Percentiles rank a stretch among this genome's conserved stretches.
Evolutionary conservation across 2,113 vertebrate genomes (phyloP).

Genomic region (Semnopithecus entellus): DNA sequence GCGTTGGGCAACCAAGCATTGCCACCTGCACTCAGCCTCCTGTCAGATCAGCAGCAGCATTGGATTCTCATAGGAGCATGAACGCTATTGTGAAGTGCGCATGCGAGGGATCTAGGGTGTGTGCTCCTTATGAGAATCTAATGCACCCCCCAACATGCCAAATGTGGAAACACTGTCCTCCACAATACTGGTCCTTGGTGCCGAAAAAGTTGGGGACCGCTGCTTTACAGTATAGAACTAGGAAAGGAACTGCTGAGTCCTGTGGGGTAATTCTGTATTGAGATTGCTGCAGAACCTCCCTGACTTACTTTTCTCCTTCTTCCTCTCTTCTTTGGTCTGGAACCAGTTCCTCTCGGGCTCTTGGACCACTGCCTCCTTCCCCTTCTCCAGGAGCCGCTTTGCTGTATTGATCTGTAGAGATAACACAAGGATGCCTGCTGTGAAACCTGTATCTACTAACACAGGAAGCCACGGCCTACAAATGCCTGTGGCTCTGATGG

Average conservation of each 20-base stretch:
- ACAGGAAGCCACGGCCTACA: not conserved
- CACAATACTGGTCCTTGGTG: too few relatives aligned
- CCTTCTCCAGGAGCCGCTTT: conserved; percentile 89
- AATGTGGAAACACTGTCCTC: too few relatives aligned
- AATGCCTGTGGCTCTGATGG: not conserved
- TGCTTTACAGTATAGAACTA: not conserved
- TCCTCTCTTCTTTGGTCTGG: conserved; percentile 94
- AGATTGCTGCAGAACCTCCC: not conserved
- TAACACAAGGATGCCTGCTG: not conserved
- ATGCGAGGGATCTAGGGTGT: too few relatives aligned
- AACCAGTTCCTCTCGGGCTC: conserved; percentile 94
- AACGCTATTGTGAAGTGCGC: too few relatives aligned
- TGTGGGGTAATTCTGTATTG: not conserved
- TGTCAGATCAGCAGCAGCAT: too few relatives aligned
- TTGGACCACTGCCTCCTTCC: conserved; percentile 73
- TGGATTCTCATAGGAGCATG: too few relatives aligned
- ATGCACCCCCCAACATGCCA: too few relatives aligned
- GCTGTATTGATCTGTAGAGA: conserved; percentile 90
- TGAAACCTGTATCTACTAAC: not conserved
- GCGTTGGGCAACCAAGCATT: too few relatives aligned
- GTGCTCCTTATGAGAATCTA: too few relatives aligned
- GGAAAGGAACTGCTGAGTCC: not conserved
- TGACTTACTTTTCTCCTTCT: conserved; percentile 93
- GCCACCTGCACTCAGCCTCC: too few relatives aligned
- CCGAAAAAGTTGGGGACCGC: too few relatives aligned